Evolutionary conservation across 2,888 invertebrate genomes (phyloP).

Genomic region (Diplazon laetatorius): DNA sequence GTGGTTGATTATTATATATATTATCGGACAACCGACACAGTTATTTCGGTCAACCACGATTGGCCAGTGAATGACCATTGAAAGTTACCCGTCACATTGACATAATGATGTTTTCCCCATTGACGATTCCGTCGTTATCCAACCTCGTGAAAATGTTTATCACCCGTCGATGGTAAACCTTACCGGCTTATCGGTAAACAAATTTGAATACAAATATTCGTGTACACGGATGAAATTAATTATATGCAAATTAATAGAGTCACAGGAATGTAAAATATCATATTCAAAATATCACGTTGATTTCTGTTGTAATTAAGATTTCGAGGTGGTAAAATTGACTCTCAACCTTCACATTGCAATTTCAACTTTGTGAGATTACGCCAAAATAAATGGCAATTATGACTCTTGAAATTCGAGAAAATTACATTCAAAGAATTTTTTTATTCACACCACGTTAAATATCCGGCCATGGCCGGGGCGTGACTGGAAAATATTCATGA

Average conservation of each 20-base stretch:
- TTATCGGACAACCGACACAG: not conserved
- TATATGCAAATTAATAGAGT: no score
- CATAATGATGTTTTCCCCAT: constrained; percentile 2
- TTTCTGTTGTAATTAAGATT: not conserved
- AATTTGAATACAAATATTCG: no score
- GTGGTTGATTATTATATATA: no score
- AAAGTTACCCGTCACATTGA: not conserved
- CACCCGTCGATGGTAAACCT: not conserved
- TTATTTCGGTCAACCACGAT: constrained; percentile 17
- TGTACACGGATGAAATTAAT: no score
- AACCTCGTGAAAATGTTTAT: not conserved
- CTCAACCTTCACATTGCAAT: not conserved
- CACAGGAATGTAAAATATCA: no score
- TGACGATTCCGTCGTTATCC: not conserved
- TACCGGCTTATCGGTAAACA: not conserved
- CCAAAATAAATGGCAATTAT: not conserved
- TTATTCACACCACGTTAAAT: not conserved
- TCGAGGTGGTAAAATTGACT: not conserved
- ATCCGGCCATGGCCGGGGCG: not conserved
- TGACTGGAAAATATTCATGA: not conserved
- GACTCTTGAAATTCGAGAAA: not conserved
- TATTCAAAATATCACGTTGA: no score
- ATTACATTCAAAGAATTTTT: not conserved
- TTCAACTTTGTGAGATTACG: not conserved
- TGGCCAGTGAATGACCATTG: not conserved